Evolutionary conservation across 2,888 invertebrate genomes (phyloP), one percentile per base, ranked within the genome.

Genomic region (Drosophila eohydei): DNA sequence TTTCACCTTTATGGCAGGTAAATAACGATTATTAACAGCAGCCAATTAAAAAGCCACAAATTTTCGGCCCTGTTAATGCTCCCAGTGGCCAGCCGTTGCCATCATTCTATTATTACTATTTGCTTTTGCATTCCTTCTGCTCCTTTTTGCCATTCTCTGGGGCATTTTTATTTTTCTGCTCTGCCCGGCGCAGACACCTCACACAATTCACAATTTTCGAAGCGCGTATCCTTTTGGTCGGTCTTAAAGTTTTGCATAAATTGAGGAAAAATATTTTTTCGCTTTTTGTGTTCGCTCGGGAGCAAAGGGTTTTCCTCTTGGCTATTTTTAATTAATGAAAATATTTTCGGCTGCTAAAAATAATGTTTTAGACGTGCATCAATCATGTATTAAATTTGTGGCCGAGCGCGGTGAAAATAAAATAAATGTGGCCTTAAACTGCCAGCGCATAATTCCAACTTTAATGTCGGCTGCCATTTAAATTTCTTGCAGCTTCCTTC

Each of bases 311-410:
- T 87, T 57, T 8, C 50, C 52, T 57, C 55, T 71, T 60, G 72
- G 65, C 58, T 66, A 73, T 78, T 83, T 75, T 70, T 78, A 78
- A 82, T 88, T 83, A 83, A 88, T 80, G 66, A 74, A 82, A 83
- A 74, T 78, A 80, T 71, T 88, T 72, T 60, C 32, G 28, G 32
- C 1, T 32, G 44, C 54, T 51, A 55, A 67, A 73, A 69, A 68
- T 69, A 72, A 52, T 57, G 11, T 59, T 63, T 59, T 63, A 55
- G 41, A 40, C 28, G 30, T 44, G 26, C 69, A 66, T 56, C 70
- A 80, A 81, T 73, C 61, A 50, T 52, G 34, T 12, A 38, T 43
- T 65, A 56, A 60, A 51, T 55, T 54, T 65, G 26, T 46, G 67
- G 62, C 21, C 58, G 50, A 43, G 46, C 28, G 28, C 28, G 26